Evolutionary conservation across 1,140 invertebrate genomes (phyloP), one percentile per base, ranked within the genome.

Genomic region (Pygmarrhopalites habei): DNA sequence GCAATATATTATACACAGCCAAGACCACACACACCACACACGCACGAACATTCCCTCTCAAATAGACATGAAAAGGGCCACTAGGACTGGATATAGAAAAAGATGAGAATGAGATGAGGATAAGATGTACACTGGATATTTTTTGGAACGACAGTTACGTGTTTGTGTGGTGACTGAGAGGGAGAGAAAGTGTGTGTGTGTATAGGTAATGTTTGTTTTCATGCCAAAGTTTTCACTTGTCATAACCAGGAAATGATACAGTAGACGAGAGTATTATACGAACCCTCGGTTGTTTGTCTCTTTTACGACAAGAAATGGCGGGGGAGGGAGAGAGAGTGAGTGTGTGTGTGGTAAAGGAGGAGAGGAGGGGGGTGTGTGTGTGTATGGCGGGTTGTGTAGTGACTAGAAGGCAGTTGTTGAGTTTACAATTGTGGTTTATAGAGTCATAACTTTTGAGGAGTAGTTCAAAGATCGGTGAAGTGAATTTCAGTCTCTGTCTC

Each of bases 21-120:
- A n/a, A n/a, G n/a, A n/a, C n/a, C n/a, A n/a, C n/a, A n/a, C n/a
- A n/a, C n/a, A n/a, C n/a, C n/a, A n/a, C n/a, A n/a, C n/a, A n/a
- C n/a, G n/a, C n/a, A n/a, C n/a, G n/a, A n/a, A n/a, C n/a, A n/a
- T n/a, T n/a, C n/a, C n/a, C n/a, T n/a, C n/a, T n/a, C n/a, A n/a
- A n/a, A n/a, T n/a, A n/a, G n/a, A n/a, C n/a, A n/a, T n/a, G n/a
- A n/a, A n/a, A n/a, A n/a, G n/a, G n/a, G n/a, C n/a, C n/a, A n/a
- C n/a, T n/a, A 32, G 30, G 32, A 29, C 44, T 52, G 47, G 44
- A 29, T 49, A 51, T 51, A 62, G 43, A 58, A 21, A 25, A 68
- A 69, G 59, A 67, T 67, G 65, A 67, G 65, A 64, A 64, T 67
- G 66, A 66, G 64, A 62, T 69, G 58, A 67, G 56, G 17, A 39